Base-by-base conservation (phyloP, 2,888 invertebrate species). In the Barypeithes pellucidus region DNA sequence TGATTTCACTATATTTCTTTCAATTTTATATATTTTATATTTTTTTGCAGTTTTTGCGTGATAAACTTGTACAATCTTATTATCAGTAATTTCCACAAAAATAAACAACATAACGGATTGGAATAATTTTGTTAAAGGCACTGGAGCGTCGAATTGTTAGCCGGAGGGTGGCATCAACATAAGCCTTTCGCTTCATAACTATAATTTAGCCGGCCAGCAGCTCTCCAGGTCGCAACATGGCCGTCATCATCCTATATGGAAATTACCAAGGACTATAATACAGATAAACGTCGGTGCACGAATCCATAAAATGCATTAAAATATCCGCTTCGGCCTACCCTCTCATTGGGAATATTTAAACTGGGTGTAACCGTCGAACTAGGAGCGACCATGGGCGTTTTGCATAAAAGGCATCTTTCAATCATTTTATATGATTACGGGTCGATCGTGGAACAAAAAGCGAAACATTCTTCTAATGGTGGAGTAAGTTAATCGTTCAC, bases 231-330 rank as follows among this genome's bases (percentile, higher is more conserved):
- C 61, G 72, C 76, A 72, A 68, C 73, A 75, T 73, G 70, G 74
- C 72, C 72, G 74, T 75, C 76, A 74, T 76, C 76, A 84, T 81
- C 81, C 77, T 79, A 82, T 85, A 84, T 85, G 85, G 84, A 85
- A 84, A 85, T 85, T 82, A 82, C 80, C 78, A 80, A 75, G 82
- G 80, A 84, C 84, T 84, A 84, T 85, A 84, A 85, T 84, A 82
- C 82, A 82, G 83, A 81, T 84, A 85, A 85, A 84, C 83, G 84
- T 80, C 81, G 79, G 8, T 80, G 82, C 82, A 82, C 84, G 85
- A 83, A 85, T 84, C 83, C 82, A 81, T 83, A 84, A 84, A 85
- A 84, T 80, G 82, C 82, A 83, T 83, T 83, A 83, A 84, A 84
- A 80, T 75, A 73, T 76, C 78, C 77, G 76, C 79, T 76, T 39